phyloP scores from a whole-genome alignment of 2,113 vertebrate species.

The Clarias gariepinus region DNA sequence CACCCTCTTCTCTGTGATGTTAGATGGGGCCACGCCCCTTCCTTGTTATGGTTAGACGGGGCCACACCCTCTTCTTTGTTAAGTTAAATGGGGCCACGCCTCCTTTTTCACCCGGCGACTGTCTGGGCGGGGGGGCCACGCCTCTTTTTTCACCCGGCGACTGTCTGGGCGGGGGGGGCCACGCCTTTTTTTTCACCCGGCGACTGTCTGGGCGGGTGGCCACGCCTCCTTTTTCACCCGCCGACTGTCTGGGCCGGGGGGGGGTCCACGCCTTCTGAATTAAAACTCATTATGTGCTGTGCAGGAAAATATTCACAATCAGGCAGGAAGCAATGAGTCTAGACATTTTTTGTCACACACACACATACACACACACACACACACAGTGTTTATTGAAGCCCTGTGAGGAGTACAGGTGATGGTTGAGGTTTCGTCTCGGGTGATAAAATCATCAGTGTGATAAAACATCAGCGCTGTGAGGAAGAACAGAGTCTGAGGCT shows the following conservation, averaged over 20 bases:
- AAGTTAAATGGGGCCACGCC: too few species aligned
- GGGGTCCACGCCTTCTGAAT: not conserved
- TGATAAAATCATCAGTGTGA: not conserved
- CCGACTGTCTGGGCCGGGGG: not conserved
- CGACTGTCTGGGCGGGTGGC: not conserved
- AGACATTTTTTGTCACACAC: not conserved
- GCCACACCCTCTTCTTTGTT: too few species aligned
- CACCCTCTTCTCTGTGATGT: too few species aligned
- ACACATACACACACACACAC: not conserved
- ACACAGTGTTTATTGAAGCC: not conserved
- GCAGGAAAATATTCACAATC: not conserved
- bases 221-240: not conserved
- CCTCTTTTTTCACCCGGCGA: not conserved
- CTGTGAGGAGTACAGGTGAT: not conserved
- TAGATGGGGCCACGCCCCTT: too few species aligned
- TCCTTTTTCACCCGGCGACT: too few species aligned
- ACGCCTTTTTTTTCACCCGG: too few species aligned
- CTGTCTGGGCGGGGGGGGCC: not conserved
- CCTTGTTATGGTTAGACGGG: too few species aligned
- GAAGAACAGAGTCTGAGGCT: constrained; percentile 6
- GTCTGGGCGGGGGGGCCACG: too few species aligned
- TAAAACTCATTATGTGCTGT: not conserved
- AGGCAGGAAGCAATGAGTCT: not conserved
- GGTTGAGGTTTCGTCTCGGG: not conserved
- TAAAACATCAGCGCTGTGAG: constrained; percentile 2